These are phyloP conservation scores for Anolis apletophallus DNA, from an alignment of 2,797 vertebrate genomes.

Conservation along the genomic window DNA sequence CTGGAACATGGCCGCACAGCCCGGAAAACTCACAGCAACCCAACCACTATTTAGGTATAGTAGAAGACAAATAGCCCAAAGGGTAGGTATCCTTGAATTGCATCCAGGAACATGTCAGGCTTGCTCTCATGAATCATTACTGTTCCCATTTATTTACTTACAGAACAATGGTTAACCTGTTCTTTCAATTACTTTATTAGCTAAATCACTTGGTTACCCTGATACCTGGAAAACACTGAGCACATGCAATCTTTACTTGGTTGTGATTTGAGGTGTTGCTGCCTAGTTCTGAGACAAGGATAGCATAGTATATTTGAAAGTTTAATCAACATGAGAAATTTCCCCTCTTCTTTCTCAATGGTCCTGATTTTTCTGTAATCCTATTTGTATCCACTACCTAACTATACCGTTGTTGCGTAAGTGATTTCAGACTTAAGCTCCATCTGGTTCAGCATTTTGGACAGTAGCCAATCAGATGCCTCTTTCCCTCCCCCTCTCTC, in stretches of 20 bases:
- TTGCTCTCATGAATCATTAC: background rate
- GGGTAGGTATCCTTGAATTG: conserved; percentile 1
- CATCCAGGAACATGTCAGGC: conserved; percentile 8
- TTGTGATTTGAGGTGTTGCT: too few relatives aligned
- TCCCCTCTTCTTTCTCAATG: background rate
- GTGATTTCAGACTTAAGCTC: background rate
- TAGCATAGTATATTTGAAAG: background rate
- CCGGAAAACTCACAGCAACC: too few relatives aligned
- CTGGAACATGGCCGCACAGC: too few relatives aligned
- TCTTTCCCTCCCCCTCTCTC: background rate
- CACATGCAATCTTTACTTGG: background rate
- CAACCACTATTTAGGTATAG: accelerated
- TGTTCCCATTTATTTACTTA: conserved; percentile 23
- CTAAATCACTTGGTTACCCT: background rate
- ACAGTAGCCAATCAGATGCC: too few relatives aligned
- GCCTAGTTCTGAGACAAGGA: too few relatives aligned
- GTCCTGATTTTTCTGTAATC: background rate
- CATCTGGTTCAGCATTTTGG: background rate
- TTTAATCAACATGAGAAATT: background rate
- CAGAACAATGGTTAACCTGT: background rate
- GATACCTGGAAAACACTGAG: background rate
- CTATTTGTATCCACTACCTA: background rate
- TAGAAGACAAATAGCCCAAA: background rate
- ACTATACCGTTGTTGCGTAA: background rate
- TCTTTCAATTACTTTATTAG: background rate